A percentile compares a stretch with the other conserved stretches of the same genome.
These are phyloP conservation scores for Stenolophus ochropezus DNA, from an alignment of 2,888 invertebrate species.

Conservation along the genomic window DNA sequence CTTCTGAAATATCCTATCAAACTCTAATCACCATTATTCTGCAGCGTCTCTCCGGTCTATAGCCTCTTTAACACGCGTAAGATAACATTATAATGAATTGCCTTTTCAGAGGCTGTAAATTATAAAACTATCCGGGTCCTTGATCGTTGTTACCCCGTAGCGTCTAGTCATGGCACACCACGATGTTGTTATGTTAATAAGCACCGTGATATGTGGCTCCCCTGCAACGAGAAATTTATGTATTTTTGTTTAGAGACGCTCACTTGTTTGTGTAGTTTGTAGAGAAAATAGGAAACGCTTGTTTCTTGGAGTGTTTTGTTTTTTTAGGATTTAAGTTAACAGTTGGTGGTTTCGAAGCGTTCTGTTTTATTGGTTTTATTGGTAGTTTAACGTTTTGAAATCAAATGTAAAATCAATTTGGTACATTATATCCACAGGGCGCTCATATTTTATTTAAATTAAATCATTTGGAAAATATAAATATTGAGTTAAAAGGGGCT, in stretches of 20 bases:
- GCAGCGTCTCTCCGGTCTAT: background rate
- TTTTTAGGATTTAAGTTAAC: conserved; percentile 15
- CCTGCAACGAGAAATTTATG: background rate
- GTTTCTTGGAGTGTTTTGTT: conserved; percentile 15
- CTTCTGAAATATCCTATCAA: background rate
- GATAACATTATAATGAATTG: conserved; percentile 16
- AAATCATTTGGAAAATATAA: background rate
- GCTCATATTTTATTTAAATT: background rate
- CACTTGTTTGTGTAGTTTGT: conserved; percentile 19
- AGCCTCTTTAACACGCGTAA: background rate
- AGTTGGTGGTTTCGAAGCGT: background rate
- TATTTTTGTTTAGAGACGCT: conserved; percentile 14
- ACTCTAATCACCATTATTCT: background rate
- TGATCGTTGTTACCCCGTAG: background rate
- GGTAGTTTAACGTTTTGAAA: background rate
- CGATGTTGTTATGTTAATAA: conserved; percentile 37
- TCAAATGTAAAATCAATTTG: background rate
- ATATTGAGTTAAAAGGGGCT: background rate
- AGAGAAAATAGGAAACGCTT: conserved; percentile 1
- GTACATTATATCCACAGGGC: background rate
- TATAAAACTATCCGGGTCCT: conserved; percentile 1
- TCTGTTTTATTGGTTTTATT: conserved; percentile 5
- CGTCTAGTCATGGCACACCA: conserved; percentile 11
- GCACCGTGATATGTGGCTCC: conserved; percentile 19
- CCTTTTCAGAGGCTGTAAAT: conserved; percentile 7